Evolutionary conservation across 35 echinoderm and acorn worm genomes (phyloP).

Genomic region (Apostichopus parvimensis): DNA sequence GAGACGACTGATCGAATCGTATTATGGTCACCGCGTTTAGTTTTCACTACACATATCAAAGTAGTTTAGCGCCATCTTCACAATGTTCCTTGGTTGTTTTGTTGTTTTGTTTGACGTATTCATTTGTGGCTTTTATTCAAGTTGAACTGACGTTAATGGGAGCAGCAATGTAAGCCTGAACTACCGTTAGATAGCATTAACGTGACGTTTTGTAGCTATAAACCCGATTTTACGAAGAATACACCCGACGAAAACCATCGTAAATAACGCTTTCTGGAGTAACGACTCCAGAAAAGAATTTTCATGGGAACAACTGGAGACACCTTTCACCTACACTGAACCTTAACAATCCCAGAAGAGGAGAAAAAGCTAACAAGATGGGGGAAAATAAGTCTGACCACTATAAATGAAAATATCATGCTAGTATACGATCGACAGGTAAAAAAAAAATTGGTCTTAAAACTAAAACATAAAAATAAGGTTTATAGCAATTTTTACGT

Average conservation of each 20-base stretch:
- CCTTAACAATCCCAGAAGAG: slow-evolving; percentile 8
- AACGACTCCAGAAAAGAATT: slow-evolving; percentile 48
- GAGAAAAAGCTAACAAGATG: slow-evolving; percentile 37
- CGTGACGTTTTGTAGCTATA: slow-evolving; percentile 48
- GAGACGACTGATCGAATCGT: too few species aligned
- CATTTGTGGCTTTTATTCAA: not conserved
- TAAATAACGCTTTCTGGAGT: slow-evolving; percentile 38
- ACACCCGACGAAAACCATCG: slow-evolving; percentile 16
- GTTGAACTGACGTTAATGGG: not conserved
- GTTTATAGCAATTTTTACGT: slow-evolving; percentile 38
- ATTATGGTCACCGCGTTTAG: not conserved
- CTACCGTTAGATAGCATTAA: slow-evolving; percentile 7
- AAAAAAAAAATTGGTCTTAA: slow-evolving; percentile 38
- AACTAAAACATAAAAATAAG: slow-evolving; percentile 43
- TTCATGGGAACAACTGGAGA: slow-evolving; percentile 12
- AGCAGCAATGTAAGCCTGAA: not conserved
- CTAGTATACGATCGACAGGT: slow-evolving; percentile 20
- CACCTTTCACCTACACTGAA: slow-evolving; percentile 15
- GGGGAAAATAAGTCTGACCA: slow-evolving; percentile 21
- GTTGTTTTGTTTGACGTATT: not conserved
- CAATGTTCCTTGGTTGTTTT: not conserved
- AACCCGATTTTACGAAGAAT: slow-evolving; percentile 45
- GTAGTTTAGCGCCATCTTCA: not conserved
- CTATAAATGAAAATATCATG: slow-evolving; percentile 1
- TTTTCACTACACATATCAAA: not conserved